Base-by-base conservation (phyloP, 2,113 vertebrate species). In the Hippocampus comes region DNA sequence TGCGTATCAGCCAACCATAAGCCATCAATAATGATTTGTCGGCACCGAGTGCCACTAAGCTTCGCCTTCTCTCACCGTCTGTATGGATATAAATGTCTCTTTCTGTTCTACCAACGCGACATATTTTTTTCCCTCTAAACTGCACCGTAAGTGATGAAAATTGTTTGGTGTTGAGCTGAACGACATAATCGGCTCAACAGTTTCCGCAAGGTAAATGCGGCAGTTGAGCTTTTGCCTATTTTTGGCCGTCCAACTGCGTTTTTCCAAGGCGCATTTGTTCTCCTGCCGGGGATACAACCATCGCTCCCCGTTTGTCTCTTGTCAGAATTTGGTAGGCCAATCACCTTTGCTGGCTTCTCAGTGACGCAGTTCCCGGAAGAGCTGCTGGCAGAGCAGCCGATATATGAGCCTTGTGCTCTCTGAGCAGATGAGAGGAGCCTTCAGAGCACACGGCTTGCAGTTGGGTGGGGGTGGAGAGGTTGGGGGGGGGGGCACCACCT, bases 11-110 rank as follows among this genome's bases (percentile, higher is more conserved):
- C 77, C 86, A 90, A 88, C 84, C 84, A 86, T 87, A 91, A 74
- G 78, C 78, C 86, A 90, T 90, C 84, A 83, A 86, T 87, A 89
- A 85, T 78, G 78, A 89, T 89, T 86, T 86, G 86, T 68, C 57
- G 38, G 61, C 74, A 81, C 63, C 38, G 12, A 82, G 76, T 71
- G 68, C 83, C 71, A 27, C 72, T 67, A 78, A 30, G 27, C 81
- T 80, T 82, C 77, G 75, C 74, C 78, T 79, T 66, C 66, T 64
- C 75, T 81, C 77, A 30, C 9, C 48, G 21, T 78, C 74, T 82
- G 49, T 82, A 83, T 89, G 81, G 81, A 84, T 84, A 86, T 75
- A 82, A 77, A 87, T 81, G 82, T 81, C 20, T 76, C 82, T 83
- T 88, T 77, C 73, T 80, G 81, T 83, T 76, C 51, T 71, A 71